A percentile compares a stretch with the other conserved stretches of the same genome.
Conservation (phyloP, 64 coral and sea anemone species). For the Porites australiensis region DNA sequence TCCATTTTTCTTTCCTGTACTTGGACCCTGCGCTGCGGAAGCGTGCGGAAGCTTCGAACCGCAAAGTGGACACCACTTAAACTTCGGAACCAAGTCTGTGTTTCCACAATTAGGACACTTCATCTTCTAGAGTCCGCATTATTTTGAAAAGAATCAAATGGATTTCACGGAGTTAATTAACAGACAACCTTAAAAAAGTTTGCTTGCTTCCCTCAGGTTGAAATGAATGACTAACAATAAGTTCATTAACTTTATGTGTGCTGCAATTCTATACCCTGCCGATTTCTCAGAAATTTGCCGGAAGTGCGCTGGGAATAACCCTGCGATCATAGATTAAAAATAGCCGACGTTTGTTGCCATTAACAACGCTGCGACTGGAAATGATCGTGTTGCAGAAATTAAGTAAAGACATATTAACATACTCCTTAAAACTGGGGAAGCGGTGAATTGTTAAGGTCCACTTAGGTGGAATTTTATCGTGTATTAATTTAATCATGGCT, state of each 20-base stretch:
- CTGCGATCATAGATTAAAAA: no score
- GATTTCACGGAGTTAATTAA: background rate
- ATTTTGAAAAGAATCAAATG: background rate
- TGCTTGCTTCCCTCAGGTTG: background rate
- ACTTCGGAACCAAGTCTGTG: background rate
- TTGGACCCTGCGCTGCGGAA: background rate
- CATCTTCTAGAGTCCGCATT: background rate
- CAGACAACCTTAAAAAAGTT: background rate
- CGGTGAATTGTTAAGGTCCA: no score
- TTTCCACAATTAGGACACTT: background rate
- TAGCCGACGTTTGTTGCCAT: no score
- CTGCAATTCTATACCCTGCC: no score
- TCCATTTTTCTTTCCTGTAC: no score
- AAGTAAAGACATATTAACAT: no score
- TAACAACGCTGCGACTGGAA: no score
- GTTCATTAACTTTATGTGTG: background rate
- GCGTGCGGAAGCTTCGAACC: background rate
- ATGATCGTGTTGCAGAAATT: no score
- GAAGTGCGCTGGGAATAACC: background rate
- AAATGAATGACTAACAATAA: no score
- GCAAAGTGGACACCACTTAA: background rate
- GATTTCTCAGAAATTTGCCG: background rate
- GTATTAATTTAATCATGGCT: no score
- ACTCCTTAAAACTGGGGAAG: no score
- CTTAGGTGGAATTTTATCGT: no score